Base-by-base conservation (phyloP, 2,888 invertebrate species). In the Drosophila niveifrons region DNA sequence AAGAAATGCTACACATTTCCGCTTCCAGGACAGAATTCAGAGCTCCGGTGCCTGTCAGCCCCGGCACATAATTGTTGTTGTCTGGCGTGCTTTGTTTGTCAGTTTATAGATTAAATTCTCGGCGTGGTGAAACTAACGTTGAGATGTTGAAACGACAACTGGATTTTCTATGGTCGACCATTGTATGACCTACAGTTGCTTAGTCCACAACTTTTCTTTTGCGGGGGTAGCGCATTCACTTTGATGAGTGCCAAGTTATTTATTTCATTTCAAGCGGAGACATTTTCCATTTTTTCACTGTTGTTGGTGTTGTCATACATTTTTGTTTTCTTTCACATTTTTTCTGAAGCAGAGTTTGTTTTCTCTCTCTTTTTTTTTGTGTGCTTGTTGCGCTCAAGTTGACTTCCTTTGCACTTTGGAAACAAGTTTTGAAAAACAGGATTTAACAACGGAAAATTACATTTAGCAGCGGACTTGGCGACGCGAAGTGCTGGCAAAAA, bases 371-470 rank as follows among this genome's bases (percentile, higher is more conserved):
- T 58, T 53, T 23, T 36, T 10, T 62, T 64, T 56, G n/a, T 75
- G 66, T 75, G 68, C 72, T 83, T 87, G 88, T 77, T 82, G 78
- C 73, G 72, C 71, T 82, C 80, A 82, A 84, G 88, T 89, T 89
- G 84, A 89, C 89, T 85, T 85, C 86, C 88, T 79, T 75, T 89
- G 88, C 88, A 88, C 88, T 89, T 89, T 77, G 80, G 69, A 70
- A 80, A 78, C 66, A 85, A 88, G 80, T 89, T 83, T 89, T 80
- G 69, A 88, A 86, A 86, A 86, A 80, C 89, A 80, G 86, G 88
- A 88, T 80, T 89, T 86, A 89, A 86, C 88, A 88, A 89, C 82
- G 89, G 85, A 89, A 86, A 86, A 89, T 86, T 88, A 86, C 85
- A 86, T 89, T 86, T 85, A 89, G 83, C 80, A 71, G 72, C 72